Evolutionary conservation across 2,113 vertebrate species (phyloP).

Genomic region (Xiphophorus maculatus): DNA sequence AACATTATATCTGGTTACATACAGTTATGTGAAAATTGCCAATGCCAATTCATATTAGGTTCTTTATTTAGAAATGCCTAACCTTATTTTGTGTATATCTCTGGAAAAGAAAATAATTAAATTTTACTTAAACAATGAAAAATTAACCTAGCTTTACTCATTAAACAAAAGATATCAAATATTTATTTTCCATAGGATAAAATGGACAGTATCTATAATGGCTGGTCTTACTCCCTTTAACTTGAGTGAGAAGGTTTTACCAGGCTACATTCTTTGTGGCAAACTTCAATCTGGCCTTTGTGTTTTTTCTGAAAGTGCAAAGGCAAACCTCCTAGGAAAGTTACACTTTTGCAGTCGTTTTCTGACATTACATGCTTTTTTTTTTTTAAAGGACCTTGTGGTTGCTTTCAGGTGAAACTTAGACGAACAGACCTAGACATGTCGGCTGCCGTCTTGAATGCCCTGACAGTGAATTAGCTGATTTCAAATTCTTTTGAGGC

Average conservation of each 20-base stretch:
- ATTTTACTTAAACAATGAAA: neutral
- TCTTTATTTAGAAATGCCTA: neutral
- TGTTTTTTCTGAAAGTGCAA: too few relatives aligned
- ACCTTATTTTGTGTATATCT: neutral
- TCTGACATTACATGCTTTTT: too few relatives aligned
- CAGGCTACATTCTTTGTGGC: neutral
- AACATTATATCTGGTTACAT: slow-evolving; percentile 39
- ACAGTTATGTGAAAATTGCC: neutral
- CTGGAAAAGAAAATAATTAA: neutral
- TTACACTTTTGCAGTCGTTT: too few relatives aligned
- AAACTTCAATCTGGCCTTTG: neutral
- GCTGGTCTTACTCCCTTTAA: neutral
- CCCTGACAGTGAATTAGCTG: too few relatives aligned
- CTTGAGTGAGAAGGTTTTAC: neutral
- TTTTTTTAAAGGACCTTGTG: too few relatives aligned
- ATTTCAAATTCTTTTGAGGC: too few relatives aligned
- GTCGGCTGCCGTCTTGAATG: too few relatives aligned
- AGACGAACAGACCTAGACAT: too few relatives aligned
- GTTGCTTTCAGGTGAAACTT: too few relatives aligned
- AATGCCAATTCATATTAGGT: neutral
- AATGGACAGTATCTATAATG: neutral
- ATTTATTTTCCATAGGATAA: neutral
- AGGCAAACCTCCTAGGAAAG: too few relatives aligned
- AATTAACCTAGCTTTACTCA: neutral
- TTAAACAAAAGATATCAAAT: neutral